Conservation (phyloP, 1,140 invertebrate species). For the Rhopalosiphum padi region DNA sequence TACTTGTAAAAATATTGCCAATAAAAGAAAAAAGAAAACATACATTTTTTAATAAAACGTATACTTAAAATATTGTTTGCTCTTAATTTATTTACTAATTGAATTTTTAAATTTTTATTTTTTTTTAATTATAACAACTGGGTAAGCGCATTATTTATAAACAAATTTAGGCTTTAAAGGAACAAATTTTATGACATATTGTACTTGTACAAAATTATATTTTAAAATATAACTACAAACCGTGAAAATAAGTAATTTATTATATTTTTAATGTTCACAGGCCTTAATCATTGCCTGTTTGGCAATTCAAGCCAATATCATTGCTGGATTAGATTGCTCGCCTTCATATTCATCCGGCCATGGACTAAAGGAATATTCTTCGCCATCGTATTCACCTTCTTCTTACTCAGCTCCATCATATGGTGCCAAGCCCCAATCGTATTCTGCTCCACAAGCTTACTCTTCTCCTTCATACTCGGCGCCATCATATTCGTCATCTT, state of each 20-base stretch:
- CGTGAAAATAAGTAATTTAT: not conserved
- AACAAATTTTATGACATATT: not conserved
- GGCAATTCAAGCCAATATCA: conserved; percentile 22
- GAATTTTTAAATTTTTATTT: not conserved
- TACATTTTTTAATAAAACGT: not conserved
- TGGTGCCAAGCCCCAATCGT: conserved; percentile 36
- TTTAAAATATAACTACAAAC: not conserved
- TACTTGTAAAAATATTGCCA: not conserved
- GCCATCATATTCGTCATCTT: conserved; percentile 38
- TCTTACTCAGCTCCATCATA: conserved; percentile 58
- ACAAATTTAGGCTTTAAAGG: not conserved
- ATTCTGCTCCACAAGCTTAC: conserved; percentile 57
- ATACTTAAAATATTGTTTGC: not conserved
- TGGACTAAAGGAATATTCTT: conserved; percentile 56
- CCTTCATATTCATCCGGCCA: not conserved
- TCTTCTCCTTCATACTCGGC: conserved; percentile 45
- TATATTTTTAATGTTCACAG: not conserved
- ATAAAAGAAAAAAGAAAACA: not conserved
- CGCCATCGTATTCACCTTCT: not conserved
- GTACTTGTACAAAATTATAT: not conserved
- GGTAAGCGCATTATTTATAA: not conserved
- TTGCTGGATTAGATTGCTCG: conserved; percentile 17
- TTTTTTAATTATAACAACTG: not conserved
- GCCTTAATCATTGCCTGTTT: conserved; percentile 35
- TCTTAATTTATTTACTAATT: not conserved